Evolutionary conservation across 2,113 vertebrate genomes (phyloP), one percentile per base, ranked within the genome.

Genomic region (Orthonyx spaldingii): DNA sequence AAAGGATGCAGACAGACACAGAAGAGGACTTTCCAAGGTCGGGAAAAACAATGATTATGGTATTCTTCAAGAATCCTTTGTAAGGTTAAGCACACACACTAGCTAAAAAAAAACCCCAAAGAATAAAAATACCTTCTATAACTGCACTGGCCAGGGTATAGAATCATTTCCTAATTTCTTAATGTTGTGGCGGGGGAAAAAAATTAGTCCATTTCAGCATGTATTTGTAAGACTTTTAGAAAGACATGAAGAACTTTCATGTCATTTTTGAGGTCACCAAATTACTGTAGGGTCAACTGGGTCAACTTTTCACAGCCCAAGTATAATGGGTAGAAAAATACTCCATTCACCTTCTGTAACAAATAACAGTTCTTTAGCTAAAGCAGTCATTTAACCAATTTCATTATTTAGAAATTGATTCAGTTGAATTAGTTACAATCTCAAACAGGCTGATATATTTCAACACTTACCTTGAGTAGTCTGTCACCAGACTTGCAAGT

Each of bases 371-470:
- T 88, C 82, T 90, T 59, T 8, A 60, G 71, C 49, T 93, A 49
- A 87, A 96, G 60, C 17, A 84, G 42, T 23, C 28, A 52, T 49
- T 71, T 72, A 87, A 85, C 42, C 35, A 5, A 56, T 77, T 65
- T 42, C 7, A 66, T 57, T 83, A 66, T 77, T 91, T 74, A 76
- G 76, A 66, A 79, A 66, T 13, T n/a, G 35, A 93, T 92, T 85
- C 64, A 55, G 22, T 57, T 76, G 55, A 89, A 96, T 90, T 78
- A 66, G 46, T 80, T 93, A 33, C 82, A 85, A 74, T 81, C 63
- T 92, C 78, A 95, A 97, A 75, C 26, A 90, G 63, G 42, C 64
- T 84, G 81, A 89, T 4, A 16, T 78, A 86, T 70, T 95, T 96
- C 89, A 96, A 47, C 60, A 53, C 44, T 91, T 89, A 57, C 2